These are phyloP conservation scores for Eupeodes latifasciatus DNA, from an alignment of 2,888 invertebrate genomes.

Conservation along the genomic window DNA sequence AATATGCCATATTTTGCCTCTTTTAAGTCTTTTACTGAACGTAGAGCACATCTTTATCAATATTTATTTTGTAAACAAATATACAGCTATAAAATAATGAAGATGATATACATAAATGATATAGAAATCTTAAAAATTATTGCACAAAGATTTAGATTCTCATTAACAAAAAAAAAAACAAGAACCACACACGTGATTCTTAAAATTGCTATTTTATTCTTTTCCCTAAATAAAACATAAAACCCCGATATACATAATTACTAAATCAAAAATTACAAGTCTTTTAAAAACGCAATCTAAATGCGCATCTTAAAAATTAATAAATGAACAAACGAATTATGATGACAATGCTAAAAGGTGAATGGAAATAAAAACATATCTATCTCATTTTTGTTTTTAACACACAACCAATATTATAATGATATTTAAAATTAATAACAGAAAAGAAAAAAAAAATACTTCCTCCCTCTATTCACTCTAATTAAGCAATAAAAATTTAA, in stretches of 20 bases:
- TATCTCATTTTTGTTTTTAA: conserved; percentile 17
- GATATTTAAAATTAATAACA: neutral
- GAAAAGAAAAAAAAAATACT: neutral
- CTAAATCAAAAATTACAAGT: neutral
- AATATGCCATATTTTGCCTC: neutral
- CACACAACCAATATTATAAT: conserved; percentile 63
- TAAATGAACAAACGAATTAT: neutral
- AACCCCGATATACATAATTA: neutral
- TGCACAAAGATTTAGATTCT: too few species aligned
- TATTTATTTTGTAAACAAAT: too few species aligned
- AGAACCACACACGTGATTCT: too few species aligned
- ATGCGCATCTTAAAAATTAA: conserved; percentile 5
- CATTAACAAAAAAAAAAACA: too few species aligned
- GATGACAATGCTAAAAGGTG: neutral
- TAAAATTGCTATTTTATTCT: neutral
- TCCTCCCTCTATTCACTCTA: conserved; percentile 2
- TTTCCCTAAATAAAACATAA: neutral
- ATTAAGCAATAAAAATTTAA: conserved; percentile 39
- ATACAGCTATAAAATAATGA: too few species aligned
- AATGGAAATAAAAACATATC: neutral
- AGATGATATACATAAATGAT: too few species aligned
- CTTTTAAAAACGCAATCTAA: neutral
- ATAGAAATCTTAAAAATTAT: too few species aligned
- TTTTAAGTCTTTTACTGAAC: neutral
- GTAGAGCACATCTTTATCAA: too few species aligned